Conservation (phyloP, 1,140 invertebrate species). For the Heliconius nattereri region DNA sequence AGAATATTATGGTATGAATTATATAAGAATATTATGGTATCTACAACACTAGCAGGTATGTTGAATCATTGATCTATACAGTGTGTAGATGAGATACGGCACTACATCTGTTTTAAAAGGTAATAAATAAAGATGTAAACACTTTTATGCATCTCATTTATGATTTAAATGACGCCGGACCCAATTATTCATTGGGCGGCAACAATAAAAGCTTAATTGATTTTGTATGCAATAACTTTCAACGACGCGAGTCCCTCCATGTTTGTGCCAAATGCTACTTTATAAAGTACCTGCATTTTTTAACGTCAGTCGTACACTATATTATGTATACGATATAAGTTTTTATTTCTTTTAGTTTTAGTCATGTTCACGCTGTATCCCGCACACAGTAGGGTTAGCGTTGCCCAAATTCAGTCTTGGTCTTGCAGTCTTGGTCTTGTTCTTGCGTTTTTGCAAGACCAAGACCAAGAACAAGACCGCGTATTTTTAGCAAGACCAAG, state of each 20-base stretch:
- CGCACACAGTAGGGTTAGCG: too few relatives aligned
- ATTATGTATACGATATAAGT: neutral
- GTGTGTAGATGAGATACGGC: neutral
- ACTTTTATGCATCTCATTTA: slow-evolving; percentile 43
- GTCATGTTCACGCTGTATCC: too few relatives aligned
- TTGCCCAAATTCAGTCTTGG: too few relatives aligned
- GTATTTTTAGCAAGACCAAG: too few relatives aligned
- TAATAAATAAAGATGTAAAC: slow-evolving; percentile 46
- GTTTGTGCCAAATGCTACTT: slow-evolving; percentile 20
- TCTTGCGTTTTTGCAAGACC: too few relatives aligned
- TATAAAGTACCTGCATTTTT: slow-evolving; percentile 20
- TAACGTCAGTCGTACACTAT: neutral
- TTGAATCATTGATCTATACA: too few relatives aligned
- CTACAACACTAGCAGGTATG: too few relatives aligned
- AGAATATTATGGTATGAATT: too few relatives aligned
- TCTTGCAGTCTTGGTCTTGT: too few relatives aligned
- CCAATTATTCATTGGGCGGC: slow-evolving; percentile 48
- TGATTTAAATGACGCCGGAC: slow-evolving; percentile 54
- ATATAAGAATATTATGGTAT: too few relatives aligned
- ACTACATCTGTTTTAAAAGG: neutral
- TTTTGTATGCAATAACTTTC: slow-evolving; percentile 55
- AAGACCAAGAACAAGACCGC: too few relatives aligned
- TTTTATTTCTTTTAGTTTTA: neutral
- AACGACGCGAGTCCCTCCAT: slow-evolving; percentile 30
- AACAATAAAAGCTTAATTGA: slow-evolving; percentile 60